Evolutionary conservation across 2,113 vertebrate genomes (phyloP).

Genomic region (Chionodraco myersi): DNA sequence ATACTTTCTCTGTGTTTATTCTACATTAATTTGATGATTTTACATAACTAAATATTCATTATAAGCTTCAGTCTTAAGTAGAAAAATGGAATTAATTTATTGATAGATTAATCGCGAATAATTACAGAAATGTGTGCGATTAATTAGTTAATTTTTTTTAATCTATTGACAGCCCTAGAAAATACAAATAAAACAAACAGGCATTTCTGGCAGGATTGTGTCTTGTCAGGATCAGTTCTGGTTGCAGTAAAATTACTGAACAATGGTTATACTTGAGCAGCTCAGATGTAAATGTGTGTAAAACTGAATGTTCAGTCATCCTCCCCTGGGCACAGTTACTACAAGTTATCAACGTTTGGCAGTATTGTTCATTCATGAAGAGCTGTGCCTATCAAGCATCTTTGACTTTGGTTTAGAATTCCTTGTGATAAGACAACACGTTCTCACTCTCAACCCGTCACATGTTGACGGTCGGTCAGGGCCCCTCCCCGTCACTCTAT

Average conservation of each 20-base stretch:
- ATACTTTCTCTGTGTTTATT: too few species aligned
- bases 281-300: conserved; percentile 33
- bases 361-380: conserved; percentile 44
- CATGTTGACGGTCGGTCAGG: too few species aligned
- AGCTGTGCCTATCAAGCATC: not conserved
- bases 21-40: too few species aligned
- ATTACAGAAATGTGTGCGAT: too few species aligned
- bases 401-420: conserved; percentile 40
- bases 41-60: too few species aligned
- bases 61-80: too few species aligned
- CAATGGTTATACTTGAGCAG: not conserved
- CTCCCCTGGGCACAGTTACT: not conserved
- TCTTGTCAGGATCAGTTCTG: conserved; percentile 17
- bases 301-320: conserved; percentile 4
- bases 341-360: conserved; percentile 28
- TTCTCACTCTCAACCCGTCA: too few species aligned
- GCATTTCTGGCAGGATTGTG: not conserved
- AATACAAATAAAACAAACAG: not conserved
- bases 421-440: conserved; percentile 3
- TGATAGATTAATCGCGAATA: too few species aligned
- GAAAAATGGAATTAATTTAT: too few species aligned
- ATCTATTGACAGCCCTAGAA: too few species aligned
- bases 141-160: too few species aligned
- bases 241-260: not conserved
- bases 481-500: too few species aligned